A percentile compares a stretch with the other conserved stretches of the same genome.
phyloP scores from a whole-genome alignment of 2,113 vertebrate species.

The Rhea pennata region DNA sequence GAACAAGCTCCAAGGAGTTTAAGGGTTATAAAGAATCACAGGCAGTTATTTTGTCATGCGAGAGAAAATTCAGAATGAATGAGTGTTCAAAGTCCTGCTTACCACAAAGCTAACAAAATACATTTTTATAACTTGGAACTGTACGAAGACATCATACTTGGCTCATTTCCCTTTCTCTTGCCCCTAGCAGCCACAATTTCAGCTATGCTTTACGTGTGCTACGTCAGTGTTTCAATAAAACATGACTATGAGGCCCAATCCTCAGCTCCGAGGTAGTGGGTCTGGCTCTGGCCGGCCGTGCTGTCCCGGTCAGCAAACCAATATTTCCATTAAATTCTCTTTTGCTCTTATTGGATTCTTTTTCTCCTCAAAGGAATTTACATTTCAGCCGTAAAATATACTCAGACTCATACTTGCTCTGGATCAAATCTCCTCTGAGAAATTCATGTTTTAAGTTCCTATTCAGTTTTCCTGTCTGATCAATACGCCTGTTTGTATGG shows the following conservation, averaged over 20 bases:
- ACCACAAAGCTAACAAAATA: constrained; percentile 1
- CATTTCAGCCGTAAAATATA: neutral
- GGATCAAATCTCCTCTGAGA: neutral
- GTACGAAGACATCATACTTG: constrained; percentile 6
- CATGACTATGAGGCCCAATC: neutral
- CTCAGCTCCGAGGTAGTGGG: neutral
- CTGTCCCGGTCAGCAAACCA: neutral
- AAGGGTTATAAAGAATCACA: neutral
- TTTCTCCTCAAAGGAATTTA: neutral
- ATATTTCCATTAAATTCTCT: constrained; percentile 14
- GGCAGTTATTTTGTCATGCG: constrained; percentile 23
- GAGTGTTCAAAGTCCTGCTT: neutral
- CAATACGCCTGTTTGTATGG: neutral
- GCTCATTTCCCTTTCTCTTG: constrained; percentile 31
- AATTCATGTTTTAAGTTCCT: neutral
- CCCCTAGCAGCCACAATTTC: neutral
- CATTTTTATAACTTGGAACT: constrained; percentile 3
- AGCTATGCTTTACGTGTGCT: neutral
- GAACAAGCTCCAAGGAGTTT: constrained; percentile 28
- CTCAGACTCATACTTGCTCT: neutral
- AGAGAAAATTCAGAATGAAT: neutral
- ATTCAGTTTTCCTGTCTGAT: neutral
- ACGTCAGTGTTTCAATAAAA: constrained; percentile 15
- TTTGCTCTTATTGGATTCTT: neutral
- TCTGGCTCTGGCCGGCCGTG: neutral